Conservation (phyloP, 1,140 invertebrate species). For the Stegodyphus dumicola region DNA sequence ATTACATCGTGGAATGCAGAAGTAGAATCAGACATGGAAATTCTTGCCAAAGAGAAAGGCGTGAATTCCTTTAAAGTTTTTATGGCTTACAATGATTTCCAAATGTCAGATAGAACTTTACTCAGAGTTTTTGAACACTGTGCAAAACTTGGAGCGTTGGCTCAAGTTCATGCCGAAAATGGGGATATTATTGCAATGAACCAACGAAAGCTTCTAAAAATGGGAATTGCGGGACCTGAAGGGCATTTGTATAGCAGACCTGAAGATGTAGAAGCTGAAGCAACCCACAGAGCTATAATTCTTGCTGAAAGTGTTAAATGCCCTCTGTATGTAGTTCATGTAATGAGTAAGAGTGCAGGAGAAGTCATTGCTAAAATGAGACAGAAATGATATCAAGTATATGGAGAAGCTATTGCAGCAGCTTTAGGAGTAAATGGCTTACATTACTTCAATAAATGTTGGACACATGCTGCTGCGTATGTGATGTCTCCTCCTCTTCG, state of each 20-base stretch:
- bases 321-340: constrained; percentile 95
- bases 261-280: constrained; percentile 95
- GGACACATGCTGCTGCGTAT: constrained; percentile 89
- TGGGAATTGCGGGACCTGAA: constrained; percentile 93
- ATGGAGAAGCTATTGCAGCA: constrained; percentile 93
- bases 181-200: constrained; percentile 90
- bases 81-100: constrained; percentile 88
- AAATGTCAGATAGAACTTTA: constrained; percentile 92
- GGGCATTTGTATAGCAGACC: constrained; percentile 94
- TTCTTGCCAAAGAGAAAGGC: constrained; percentile 74
- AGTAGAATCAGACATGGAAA: constrained; percentile 70
- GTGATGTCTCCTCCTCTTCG: constrained; percentile 91
- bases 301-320: constrained; percentile 92
- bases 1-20: constrained; percentile 89
- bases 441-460: constrained; percentile 82
- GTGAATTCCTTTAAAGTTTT: constrained; percentile 99
- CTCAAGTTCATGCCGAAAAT: constrained; percentile 98
- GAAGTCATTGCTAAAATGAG: constrained; percentile 80
- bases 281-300: constrained; percentile 93
- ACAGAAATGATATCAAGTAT: constrained; percentile 78
- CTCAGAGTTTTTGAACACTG: constrained; percentile 86
- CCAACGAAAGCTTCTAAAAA: constrained; percentile 82
- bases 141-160: constrained; percentile 83
- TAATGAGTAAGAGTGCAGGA: constrained; percentile 94
- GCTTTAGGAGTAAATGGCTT: constrained; percentile 84